phyloP scores from a whole-genome alignment of 1,140 invertebrate species.

The Bombus confusus region DNA sequence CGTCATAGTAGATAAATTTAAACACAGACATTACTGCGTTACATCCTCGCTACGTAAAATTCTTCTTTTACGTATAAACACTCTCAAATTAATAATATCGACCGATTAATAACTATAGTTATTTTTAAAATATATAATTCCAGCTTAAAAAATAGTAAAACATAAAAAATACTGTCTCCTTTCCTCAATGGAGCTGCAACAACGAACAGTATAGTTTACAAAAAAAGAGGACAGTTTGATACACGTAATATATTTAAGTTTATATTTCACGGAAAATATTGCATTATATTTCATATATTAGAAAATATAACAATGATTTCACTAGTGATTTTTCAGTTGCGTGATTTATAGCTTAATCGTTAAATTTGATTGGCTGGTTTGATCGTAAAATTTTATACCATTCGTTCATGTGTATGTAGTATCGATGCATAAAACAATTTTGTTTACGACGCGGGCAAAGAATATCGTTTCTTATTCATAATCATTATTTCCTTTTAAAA shows the following conservation, averaged over 20 bases:
- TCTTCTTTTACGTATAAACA: neutral
- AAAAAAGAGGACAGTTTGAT: too few relatives aligned
- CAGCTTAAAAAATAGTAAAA: neutral
- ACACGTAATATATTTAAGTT: too few relatives aligned
- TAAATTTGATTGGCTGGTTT: neutral
- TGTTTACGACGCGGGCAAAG: neutral
- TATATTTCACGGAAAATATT: too few relatives aligned
- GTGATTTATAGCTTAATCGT: neutral
- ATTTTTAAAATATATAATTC: neutral
- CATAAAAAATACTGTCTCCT: neutral
- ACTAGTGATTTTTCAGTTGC: neutral
- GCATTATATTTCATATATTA: too few relatives aligned
- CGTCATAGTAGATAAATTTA: neutral
- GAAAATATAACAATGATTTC: neutral
- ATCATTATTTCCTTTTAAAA: neutral
- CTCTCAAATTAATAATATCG: neutral
- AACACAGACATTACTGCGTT: neutral
- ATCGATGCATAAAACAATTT: neutral
- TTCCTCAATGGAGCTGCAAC: neutral
- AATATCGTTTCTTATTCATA: neutral
- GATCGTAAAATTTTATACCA: neutral
- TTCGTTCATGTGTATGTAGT: neutral
- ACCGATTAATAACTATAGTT: neutral
- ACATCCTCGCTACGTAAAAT: neutral
- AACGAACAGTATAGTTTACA: neutral